Evolutionary conservation across 2,113 vertebrate genomes (phyloP).

Genomic region (Arenaria interpres): DNA sequence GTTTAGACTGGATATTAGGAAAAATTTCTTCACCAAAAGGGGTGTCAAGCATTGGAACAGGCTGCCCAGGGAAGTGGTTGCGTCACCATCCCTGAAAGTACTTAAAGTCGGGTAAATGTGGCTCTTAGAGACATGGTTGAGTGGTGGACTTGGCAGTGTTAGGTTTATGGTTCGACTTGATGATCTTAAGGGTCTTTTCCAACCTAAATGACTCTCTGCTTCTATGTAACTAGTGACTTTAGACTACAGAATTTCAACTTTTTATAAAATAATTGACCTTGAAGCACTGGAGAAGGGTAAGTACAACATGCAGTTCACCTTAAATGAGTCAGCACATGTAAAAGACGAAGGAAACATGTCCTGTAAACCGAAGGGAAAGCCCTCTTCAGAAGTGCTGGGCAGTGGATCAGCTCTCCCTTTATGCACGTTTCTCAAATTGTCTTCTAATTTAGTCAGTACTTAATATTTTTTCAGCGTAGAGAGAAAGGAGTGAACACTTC

Average conservation of each 20-base stretch:
- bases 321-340: fast-evolving
- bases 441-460: not conserved
- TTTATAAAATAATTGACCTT: not conserved
- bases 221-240: not conserved
- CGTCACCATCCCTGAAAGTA: not conserved
- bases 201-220: not conserved
- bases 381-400: not conserved
- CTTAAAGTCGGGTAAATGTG: not conserved
- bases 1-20: not conserved
- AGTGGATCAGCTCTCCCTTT: not conserved
- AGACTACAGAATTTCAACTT: not conserved
- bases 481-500: not conserved
- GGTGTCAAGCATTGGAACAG: not conserved
- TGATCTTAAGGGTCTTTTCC: not conserved
- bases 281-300: not conserved
- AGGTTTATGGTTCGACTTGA: not conserved
- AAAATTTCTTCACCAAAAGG: not conserved
- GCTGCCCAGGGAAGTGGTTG: not conserved
- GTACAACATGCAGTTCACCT: not conserved
- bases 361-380: not conserved
- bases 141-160: not conserved
- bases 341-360: not conserved
- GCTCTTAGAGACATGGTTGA: not conserved
- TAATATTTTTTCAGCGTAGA: not conserved
- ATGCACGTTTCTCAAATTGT: not conserved